Percentiles rank a stretch among this genome's conserved stretches.
These are phyloP conservation scores for Leptopilina syphax DNA, from an alignment of 2,888 invertebrate genomes.

Conservation along the genomic window DNA sequence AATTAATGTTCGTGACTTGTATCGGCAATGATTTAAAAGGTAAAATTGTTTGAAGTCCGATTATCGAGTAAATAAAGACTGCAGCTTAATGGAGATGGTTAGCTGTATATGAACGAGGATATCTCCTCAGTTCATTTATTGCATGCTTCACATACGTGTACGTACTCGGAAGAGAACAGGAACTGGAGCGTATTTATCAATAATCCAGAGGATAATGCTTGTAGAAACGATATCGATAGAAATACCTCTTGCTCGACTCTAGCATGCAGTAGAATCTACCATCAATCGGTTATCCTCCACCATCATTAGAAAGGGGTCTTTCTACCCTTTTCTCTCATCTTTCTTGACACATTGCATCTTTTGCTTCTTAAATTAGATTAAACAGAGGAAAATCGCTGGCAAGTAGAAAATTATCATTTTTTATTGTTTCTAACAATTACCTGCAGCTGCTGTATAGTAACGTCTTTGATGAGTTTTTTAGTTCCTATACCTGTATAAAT, in stretches of 20 bases:
- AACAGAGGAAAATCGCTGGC: no score
- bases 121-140: slow-evolving; percentile 28
- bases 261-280: slow-evolving; percentile 56
- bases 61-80: slow-evolving; percentile 23
- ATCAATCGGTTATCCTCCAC: slow-evolving; percentile 45
- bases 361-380: no score
- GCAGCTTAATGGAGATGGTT: slow-evolving; percentile 13
- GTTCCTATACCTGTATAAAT: no score
- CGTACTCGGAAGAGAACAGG: slow-evolving; percentile 24
- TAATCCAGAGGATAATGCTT: slow-evolving; percentile 63
- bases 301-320: slow-evolving; percentile 42
- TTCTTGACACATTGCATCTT: slow-evolving; percentile 2
- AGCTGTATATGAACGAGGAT: slow-evolving; percentile 4
- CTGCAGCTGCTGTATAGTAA: no score
- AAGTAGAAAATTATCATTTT: no score
- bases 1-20: background rate
- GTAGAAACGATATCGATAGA: slow-evolving; percentile 54
- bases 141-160: slow-evolving; percentile 37
- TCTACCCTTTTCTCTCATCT: slow-evolving; percentile 53
- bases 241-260: slow-evolving; percentile 56
- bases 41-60: slow-evolving; percentile 10
- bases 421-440: no score
- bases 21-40: slow-evolving; percentile 11
- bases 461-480: no score
- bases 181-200: slow-evolving; percentile 63